phyloP scores from a whole-genome alignment of 1,140 invertebrate genomes.

The Drosophila mojavensis region DNA sequence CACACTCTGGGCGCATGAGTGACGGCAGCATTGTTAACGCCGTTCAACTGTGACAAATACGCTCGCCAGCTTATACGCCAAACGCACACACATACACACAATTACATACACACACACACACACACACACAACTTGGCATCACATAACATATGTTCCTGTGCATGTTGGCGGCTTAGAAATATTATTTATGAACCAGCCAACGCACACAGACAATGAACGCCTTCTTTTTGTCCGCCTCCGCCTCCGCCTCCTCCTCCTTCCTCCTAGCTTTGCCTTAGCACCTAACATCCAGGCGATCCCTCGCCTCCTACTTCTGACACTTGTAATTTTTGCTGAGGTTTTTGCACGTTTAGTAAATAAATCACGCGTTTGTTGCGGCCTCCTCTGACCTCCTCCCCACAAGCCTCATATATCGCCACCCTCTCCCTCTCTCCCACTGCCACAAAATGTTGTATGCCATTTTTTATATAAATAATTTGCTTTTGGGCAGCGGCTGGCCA shows the following conservation, averaged over 20 bases:
- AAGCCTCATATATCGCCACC: not conserved
- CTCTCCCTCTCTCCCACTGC: not conserved
- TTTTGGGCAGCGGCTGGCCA: slow-evolving; percentile 32
- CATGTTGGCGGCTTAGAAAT: slow-evolving; percentile 73
- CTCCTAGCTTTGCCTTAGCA: too few relatives aligned
- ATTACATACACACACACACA: slow-evolving; percentile 15
- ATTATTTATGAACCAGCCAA: slow-evolving; percentile 77
- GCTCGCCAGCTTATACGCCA: slow-evolving; percentile 60
- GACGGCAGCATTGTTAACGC: slow-evolving; percentile 66
- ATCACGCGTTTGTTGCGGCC: slow-evolving; percentile 69
- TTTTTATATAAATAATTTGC: slow-evolving; percentile 80
- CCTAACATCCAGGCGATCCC: too few relatives aligned
- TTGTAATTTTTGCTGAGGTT: slow-evolving; percentile 80
- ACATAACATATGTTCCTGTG: slow-evolving; percentile 69
- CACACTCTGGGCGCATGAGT: slow-evolving; percentile 37
- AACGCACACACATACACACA: slow-evolving; percentile 30
- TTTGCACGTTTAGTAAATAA: slow-evolving; percentile 83
- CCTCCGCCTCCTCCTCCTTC: not conserved
- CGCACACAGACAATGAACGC: slow-evolving; percentile 66
- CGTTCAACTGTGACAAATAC: slow-evolving; percentile 81
- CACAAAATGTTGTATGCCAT: slow-evolving; percentile 57
- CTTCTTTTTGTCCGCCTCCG: not conserved
- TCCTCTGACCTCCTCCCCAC: not conserved
- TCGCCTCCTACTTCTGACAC: slow-evolving; percentile 23
- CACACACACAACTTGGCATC: slow-evolving; percentile 24